Evolutionary conservation across 2,888 invertebrate species (phyloP).

Genomic region (Eulithis testata): DNA sequence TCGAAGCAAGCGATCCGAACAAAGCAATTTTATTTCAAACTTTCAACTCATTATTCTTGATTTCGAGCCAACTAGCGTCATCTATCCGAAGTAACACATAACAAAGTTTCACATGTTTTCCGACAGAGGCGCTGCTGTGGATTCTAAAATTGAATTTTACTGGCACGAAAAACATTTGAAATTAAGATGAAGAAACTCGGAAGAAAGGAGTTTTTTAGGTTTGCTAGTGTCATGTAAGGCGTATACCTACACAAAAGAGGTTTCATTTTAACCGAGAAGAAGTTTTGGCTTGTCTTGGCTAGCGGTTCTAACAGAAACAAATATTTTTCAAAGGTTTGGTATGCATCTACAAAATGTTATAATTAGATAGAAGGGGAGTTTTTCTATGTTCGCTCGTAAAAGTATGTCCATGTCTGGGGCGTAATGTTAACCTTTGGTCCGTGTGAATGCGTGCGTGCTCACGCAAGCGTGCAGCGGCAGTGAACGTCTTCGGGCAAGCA

Average conservation of each 20-base stretch:
- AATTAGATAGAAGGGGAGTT: background rate
- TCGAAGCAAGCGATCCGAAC: slow-evolving; percentile 16
- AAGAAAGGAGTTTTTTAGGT: no score
- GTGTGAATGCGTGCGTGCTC: slow-evolving; percentile 81
- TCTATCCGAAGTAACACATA: slow-evolving; percentile 20
- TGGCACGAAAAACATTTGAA: no score
- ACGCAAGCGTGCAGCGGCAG: slow-evolving; percentile 79
- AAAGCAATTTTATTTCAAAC: slow-evolving; percentile 24
- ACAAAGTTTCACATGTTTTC: slow-evolving; percentile 26
- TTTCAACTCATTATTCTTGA: slow-evolving; percentile 20
- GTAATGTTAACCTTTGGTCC: slow-evolving; percentile 71
- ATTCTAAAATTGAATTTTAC: slow-evolving; percentile 7
- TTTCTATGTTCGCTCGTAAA: slow-evolving; percentile 5
- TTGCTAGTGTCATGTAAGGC: no score
- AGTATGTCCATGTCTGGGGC: background rate
- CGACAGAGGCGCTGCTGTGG: slow-evolving; percentile 22
- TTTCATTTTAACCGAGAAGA: no score
- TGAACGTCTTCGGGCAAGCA: slow-evolving; percentile 81
- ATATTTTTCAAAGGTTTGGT: no score
- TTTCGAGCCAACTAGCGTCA: slow-evolving; percentile 29
- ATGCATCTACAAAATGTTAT: no score
- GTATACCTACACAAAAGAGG: no score
- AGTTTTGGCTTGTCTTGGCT: no score
- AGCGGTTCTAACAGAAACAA: no score
- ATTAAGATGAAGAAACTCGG: no score